phyloP scores from a whole-genome alignment of 2,113 vertebrate species.

The Petaurus breviceps region DNA sequence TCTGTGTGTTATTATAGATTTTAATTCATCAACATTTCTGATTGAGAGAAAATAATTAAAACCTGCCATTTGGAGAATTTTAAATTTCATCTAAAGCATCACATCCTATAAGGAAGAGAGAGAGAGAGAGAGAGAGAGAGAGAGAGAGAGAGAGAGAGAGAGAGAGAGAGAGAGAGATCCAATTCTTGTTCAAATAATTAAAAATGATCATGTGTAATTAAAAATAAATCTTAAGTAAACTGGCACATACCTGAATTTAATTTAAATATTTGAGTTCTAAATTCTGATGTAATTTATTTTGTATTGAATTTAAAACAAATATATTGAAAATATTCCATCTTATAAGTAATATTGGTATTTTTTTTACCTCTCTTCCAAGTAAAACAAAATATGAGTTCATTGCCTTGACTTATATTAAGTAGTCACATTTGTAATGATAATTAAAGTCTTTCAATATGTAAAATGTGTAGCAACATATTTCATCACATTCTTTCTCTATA shows the following conservation, averaged over 20 bases:
- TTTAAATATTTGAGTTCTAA: background rate
- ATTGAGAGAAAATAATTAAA: background rate
- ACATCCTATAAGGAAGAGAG: background rate
- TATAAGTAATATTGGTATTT: background rate
- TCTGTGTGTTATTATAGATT: background rate
- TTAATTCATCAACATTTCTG: background rate
- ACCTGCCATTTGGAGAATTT: background rate
- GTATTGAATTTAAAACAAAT: background rate
- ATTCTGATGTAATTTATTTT: background rate
- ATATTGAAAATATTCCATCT: background rate
- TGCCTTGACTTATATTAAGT: background rate
- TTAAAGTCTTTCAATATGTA: background rate
- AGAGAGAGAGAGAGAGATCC: background rate
- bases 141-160: too few relatives aligned
- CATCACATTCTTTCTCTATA: background rate
- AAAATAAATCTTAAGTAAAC: background rate
- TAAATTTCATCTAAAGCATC: background rate
- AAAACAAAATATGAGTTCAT: background rate
- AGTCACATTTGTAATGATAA: background rate
- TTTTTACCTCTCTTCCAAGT: background rate
- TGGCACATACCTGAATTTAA: background rate
- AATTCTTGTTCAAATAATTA: background rate
- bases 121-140: too few relatives aligned
- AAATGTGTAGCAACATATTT: background rate
- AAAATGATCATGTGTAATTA: background rate